Conservation (phyloP, 2,113 vertebrate genomes). For the Mola mola region DNA sequence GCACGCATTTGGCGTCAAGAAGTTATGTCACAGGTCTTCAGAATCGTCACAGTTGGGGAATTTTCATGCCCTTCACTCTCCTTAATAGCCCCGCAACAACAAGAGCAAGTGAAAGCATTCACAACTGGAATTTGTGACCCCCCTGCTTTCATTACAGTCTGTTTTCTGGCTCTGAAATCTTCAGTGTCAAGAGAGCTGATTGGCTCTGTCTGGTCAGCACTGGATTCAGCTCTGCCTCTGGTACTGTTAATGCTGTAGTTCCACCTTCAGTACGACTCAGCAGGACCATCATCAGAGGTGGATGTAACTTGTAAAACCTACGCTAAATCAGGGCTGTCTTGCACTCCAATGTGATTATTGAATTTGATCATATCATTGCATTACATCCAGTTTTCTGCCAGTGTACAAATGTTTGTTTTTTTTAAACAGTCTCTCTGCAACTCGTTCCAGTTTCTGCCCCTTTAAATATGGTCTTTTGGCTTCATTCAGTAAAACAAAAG, state of each 20-base stretch:
- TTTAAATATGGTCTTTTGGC: constrained; percentile 32
- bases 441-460: constrained; percentile 23
- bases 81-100: constrained; percentile 32
- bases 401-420: too few species aligned
- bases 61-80: constrained; percentile 11
- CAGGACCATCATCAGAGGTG: constrained; percentile 1
- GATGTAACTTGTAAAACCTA: background rate
- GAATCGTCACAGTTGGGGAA: constrained; percentile 16
- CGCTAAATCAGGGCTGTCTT: background rate
- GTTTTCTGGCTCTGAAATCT: constrained; percentile 44
- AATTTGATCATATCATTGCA: constrained; percentile 40
- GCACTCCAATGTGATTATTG: constrained; percentile 15
- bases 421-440: constrained; percentile 27
- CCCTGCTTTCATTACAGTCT: constrained; percentile 64
- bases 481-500: constrained; percentile 55
- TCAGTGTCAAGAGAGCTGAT: constrained; percentile 33
- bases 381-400: constrained; percentile 55
- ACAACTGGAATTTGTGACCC: constrained; percentile 70
- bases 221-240: constrained; percentile 2
- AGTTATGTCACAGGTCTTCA: constrained; percentile 1
- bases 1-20: background rate
- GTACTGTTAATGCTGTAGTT: background rate
- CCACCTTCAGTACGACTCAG: background rate
- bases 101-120: constrained; percentile 73
- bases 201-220: constrained; percentile 18